Conservation (phyloP, 2,113 vertebrate species). For the Emberiza fucata region DNA sequence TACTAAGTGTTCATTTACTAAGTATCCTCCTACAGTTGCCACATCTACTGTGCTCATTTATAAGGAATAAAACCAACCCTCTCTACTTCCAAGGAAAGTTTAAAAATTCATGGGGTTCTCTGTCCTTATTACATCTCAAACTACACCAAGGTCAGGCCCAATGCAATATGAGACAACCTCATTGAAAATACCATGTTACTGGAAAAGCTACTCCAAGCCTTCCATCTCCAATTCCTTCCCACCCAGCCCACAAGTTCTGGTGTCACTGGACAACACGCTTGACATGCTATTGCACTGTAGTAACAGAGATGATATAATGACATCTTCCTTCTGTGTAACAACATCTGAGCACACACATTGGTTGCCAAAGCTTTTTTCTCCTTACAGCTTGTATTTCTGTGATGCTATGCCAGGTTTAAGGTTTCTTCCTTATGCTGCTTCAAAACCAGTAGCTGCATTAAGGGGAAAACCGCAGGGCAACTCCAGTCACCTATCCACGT, state of each 20-base stretch:
- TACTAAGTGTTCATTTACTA: neutral
- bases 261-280: neutral
- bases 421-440: neutral
- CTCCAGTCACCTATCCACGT: neutral
- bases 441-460: neutral
- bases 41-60: neutral
- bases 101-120: neutral
- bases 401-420: neutral
- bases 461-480: neutral
- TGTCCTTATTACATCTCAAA: neutral
- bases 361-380: neutral
- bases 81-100: neutral
- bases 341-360: neutral
- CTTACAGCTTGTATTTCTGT: neutral
- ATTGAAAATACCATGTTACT: accelerated
- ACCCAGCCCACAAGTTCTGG: neutral
- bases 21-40: neutral
- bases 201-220: neutral
- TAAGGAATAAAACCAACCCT: neutral
- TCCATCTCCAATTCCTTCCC: neutral
- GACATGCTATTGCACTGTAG: neutral
- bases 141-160: neutral
- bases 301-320: neutral
- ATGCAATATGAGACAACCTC: neutral
- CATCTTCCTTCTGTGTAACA: neutral